A percentile compares a stretch with the other conserved stretches of the same genome.
These are phyloP conservation scores for Coracias cyanogaster DNA, from an alignment of 2,797 vertebrate species.

Conservation along the genomic window DNA sequence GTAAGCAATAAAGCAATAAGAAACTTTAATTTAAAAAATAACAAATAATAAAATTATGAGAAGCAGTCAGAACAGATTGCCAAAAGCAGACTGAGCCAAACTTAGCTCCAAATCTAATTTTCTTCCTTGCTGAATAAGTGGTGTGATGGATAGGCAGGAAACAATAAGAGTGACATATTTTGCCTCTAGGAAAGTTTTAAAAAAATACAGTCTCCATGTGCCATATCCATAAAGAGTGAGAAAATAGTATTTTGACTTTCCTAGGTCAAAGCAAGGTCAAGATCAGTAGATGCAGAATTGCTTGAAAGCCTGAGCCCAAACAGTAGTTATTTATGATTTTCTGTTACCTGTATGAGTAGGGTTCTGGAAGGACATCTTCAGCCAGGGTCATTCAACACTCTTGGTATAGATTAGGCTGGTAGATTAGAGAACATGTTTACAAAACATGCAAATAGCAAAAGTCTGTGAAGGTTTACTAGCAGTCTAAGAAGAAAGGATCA, in stretches of 20 bases:
- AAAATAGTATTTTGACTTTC: neutral
- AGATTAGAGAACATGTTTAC: neutral
- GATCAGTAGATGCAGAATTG: neutral
- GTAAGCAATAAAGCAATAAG: neutral
- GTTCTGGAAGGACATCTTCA: neutral
- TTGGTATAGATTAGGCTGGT: neutral
- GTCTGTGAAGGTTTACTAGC: neutral
- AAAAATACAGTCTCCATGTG: neutral
- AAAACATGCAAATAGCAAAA: neutral
- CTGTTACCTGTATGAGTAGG: neutral
- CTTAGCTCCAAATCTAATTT: slow-evolving; percentile 2
- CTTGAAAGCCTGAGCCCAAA: neutral
- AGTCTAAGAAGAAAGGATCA: neutral
- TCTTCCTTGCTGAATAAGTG: neutral
- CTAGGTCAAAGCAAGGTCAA: neutral
- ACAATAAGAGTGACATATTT: slow-evolving; percentile 45
- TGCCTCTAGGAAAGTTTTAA: slow-evolving; percentile 20
- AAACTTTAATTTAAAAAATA: neutral
- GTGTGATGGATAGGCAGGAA: slow-evolving; percentile 38
- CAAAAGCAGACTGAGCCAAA: slow-evolving; percentile 32
- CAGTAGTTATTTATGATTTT: neutral
- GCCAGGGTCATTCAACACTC: neutral
- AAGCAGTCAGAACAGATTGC: neutral
- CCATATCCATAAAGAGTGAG: neutral
- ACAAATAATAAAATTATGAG: neutral